These are phyloP conservation scores for Xiphydria camelus DNA, from an alignment of 2,888 invertebrate species.

Conservation along the genomic window DNA sequence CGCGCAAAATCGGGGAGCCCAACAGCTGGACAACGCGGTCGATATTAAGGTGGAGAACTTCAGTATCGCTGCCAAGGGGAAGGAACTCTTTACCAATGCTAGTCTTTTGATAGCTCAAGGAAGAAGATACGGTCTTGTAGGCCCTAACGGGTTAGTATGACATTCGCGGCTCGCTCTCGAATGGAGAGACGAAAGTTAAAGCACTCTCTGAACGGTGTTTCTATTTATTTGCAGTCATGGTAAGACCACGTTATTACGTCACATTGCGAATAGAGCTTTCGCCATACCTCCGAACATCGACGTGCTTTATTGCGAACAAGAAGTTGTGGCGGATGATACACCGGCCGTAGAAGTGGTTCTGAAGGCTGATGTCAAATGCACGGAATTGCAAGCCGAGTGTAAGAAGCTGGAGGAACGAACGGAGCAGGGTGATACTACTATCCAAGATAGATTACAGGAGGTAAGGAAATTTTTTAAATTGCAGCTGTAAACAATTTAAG, in stretches of 20 bases:
- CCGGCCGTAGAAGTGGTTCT: conserved; percentile 93
- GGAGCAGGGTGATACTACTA: conserved; percentile 72
- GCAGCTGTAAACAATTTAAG: no score
- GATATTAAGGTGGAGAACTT: conserved; percentile 99
- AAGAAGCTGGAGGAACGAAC: conserved; percentile 77
- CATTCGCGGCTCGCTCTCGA: no score
- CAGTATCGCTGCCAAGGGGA: conserved; percentile 95
- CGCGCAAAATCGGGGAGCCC: conserved; percentile 59
- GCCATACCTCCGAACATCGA: conserved; percentile 96
- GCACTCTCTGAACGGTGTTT: neutral
- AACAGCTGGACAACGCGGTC: conserved; percentile 81
- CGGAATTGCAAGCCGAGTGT: conserved; percentile 79
- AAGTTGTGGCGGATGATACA: conserved; percentile 92
- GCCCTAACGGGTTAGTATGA: conserved; percentile 84
- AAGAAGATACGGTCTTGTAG: conserved; percentile 94
- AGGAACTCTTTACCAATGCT: conserved; percentile 96
- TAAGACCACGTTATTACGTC: conserved; percentile 94
- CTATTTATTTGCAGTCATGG: conserved; percentile 75
- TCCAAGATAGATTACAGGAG: conserved; percentile 82
- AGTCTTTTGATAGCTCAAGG: conserved; percentile 90
- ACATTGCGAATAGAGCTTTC: conserved; percentile 87
- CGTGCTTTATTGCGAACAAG: conserved; percentile 96
- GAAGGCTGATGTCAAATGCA: conserved; percentile 89
- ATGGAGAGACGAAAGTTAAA: conserved; percentile 7
- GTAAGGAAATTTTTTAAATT: no score